Evolutionary conservation across 2,113 vertebrate genomes (phyloP).

Genomic region (Scomber scombrus): DNA sequence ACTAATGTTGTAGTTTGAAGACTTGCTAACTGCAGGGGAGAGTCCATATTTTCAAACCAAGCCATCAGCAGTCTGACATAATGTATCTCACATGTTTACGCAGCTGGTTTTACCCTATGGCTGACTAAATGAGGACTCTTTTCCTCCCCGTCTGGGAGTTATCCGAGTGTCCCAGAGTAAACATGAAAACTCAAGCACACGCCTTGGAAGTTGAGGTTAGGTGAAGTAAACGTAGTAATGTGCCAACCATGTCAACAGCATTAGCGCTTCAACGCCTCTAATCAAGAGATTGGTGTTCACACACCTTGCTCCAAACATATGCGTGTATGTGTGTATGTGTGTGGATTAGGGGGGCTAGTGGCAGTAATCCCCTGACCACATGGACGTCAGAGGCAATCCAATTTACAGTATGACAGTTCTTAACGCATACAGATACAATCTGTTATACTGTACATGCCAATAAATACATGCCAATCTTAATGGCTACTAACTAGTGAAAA

Average conservation of each 20-base stretch:
- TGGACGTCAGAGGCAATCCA: slow-evolving; percentile 74
- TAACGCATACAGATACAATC: slow-evolving; percentile 51
- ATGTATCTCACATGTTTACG: slow-evolving; percentile 63
- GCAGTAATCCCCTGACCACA: slow-evolving; percentile 72
- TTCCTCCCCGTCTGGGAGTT: slow-evolving; percentile 26
- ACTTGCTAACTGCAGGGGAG: slow-evolving; percentile 10
- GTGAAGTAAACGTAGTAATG: slow-evolving; percentile 66
- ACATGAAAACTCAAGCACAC: slow-evolving; percentile 49
- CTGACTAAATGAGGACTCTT: slow-evolving; percentile 42
- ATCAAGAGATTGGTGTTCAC: slow-evolving; percentile 55
- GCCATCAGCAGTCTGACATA: slow-evolving; percentile 40
- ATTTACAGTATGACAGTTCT: slow-evolving; percentile 67
- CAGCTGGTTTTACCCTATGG: slow-evolving; percentile 66
- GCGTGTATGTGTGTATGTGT: slow-evolving; percentile 29
- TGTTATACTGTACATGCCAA: slow-evolving; percentile 24
- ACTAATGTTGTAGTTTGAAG: slow-evolving; percentile 10
- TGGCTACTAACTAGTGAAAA: no score
- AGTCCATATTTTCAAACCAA: slow-evolving; percentile 1
- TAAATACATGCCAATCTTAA: not conserved
- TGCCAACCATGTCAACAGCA: slow-evolving; percentile 65
- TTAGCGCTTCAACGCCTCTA: slow-evolving; percentile 57
- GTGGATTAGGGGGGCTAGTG: slow-evolving; percentile 66
- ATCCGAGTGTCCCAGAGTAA: slow-evolving; percentile 44
- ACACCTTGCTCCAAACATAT: slow-evolving; percentile 55
- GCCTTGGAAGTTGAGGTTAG: slow-evolving; percentile 49